Conservation (phyloP, 2,797 vertebrate species). For the Phylloscopus collybita region DNA sequence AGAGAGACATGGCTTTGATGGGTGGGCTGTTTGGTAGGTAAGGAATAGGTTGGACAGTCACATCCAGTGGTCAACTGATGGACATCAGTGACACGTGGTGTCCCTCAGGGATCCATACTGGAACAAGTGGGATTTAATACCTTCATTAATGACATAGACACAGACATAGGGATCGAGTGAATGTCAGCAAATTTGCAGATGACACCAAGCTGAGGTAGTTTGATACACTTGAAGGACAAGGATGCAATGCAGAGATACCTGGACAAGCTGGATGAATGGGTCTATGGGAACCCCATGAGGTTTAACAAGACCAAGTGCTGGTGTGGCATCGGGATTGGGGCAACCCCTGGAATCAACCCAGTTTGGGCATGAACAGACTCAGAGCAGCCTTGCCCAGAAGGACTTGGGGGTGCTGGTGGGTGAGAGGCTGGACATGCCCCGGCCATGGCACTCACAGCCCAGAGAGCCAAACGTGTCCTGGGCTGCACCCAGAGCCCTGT, state of each 20-base stretch:
- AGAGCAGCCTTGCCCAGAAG: background rate
- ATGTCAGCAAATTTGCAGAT: background rate
- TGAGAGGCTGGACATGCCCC: background rate
- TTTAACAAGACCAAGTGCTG: too few relatives aligned
- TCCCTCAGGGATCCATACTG: background rate
- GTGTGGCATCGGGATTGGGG: fast-evolving
- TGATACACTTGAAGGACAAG: background rate
- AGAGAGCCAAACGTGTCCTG: background rate
- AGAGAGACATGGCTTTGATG: background rate
- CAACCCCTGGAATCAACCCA: fast-evolving
- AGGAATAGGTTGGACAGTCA: background rate
- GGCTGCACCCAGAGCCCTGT: background rate
- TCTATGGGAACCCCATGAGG: background rate
- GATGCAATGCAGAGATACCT: background rate
- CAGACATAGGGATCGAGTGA: background rate
- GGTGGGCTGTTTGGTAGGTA: background rate
- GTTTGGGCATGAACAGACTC: fast-evolving
- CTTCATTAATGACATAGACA: background rate
- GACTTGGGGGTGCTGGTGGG: background rate
- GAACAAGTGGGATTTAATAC: background rate
- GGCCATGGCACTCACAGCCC: background rate
- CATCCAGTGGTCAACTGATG: background rate
- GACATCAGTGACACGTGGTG: background rate
- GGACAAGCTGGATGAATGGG: background rate
- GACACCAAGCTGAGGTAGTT: background rate